Base-by-base conservation (phyloP, 2,888 invertebrate species). In the Drosophila paracracens region DNA sequence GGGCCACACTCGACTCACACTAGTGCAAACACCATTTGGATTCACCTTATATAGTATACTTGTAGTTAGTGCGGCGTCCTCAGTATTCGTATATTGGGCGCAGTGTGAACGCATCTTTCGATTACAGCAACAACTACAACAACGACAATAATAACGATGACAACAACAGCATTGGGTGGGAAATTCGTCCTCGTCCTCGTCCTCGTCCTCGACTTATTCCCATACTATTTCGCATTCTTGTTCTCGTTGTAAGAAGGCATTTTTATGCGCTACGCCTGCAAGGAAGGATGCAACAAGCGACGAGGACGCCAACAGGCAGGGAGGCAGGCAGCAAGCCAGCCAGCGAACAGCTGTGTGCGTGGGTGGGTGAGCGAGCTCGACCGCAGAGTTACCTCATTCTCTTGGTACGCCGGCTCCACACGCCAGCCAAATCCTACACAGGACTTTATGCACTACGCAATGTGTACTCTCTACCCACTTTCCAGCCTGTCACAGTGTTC, bases 171-270 rank as follows among this genome's bases (percentile, higher is more conserved):
- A 25, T 33, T 46, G 18, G 48, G 10, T 36, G 36, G 35, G 29
- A 7, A 58, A 40, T 29, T 33, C 46, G 36, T 51, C 40, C 53
- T 16, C 25, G 33, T 8, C 18, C 35, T 53, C 76, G 18, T 36
- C 29, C 53, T 46, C 50, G 36, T 40, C 33, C 52, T 53, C 58
- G 62, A 43, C 79, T 56, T n/a, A 50, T 56, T 58, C 57, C 43
- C 69, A 48, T 69, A 36, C 38, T 52, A 52, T 50, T 54, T 50
- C 62, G 35, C 54, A 48, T 73, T 70, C 63, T 61, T 75, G 63
- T 59, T 74, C 67, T 57, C 69, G 78, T 72, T 89, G 89, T 87
- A 90, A 88, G 90, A 82, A 88, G 90, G 89, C 86, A 87, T 89
- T 87, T 87, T 87, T 89, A 87, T 83, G 81, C 74, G 79, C 61